phyloP scores from a whole-genome alignment of 2,888 invertebrate genomes.

The Eurois occulta region DNA sequence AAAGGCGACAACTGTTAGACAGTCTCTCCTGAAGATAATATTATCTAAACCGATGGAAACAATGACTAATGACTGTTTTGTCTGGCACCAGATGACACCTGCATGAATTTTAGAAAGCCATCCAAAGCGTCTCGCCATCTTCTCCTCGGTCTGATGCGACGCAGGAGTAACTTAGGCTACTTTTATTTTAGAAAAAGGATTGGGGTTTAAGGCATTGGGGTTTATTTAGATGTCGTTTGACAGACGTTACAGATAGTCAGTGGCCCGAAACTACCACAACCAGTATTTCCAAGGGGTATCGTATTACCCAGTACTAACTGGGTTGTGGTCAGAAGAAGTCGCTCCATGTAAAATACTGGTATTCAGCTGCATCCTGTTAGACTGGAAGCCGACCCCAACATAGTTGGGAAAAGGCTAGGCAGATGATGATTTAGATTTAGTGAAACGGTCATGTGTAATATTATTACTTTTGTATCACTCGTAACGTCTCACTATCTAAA shows the following conservation, averaged over 20 bases:
- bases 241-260: background rate
- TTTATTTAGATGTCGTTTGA: background rate
- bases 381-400: background rate
- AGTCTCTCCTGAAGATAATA: too few species aligned
- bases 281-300: background rate
- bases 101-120: too few species aligned
- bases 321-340: background rate
- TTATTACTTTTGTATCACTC: background rate
- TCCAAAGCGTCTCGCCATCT: too few species aligned
- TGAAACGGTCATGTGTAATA: background rate
- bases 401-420: background rate
- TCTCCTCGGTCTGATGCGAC: too few species aligned
- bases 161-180: too few species aligned
- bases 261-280: background rate
- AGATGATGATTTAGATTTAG: background rate
- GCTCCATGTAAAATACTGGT: background rate
- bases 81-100: too few species aligned
- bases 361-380: background rate
- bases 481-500: constrained; percentile 9
- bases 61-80: too few species aligned
- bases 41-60: too few species aligned
- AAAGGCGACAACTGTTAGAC: too few species aligned
- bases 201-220: too few species aligned
- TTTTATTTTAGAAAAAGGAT: too few species aligned
- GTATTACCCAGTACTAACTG: background rate